phyloP scores from a whole-genome alignment of 2,113 vertebrate species.

The Felis chaus region DNA sequence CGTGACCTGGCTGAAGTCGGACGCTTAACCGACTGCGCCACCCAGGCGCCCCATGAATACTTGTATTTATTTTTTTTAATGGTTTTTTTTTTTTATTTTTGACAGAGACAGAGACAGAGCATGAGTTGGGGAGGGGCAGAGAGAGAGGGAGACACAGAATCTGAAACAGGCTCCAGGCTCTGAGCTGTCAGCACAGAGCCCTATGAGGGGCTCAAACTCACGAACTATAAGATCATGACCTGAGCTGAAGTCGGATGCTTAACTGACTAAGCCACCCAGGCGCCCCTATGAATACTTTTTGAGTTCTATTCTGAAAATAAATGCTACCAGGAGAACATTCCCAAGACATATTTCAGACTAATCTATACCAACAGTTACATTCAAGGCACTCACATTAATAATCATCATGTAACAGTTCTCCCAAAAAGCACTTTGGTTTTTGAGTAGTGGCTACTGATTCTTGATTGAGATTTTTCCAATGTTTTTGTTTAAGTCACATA shows the following conservation, averaged over 20 bases:
- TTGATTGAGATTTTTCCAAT: conserved; percentile 9
- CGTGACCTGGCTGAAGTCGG: too few species aligned
- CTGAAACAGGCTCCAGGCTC: too few species aligned
- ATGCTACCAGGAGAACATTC: neutral
- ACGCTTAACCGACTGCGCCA: too few species aligned
- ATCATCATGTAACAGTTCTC: neutral
- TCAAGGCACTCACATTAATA: neutral
- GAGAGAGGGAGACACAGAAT: too few species aligned
- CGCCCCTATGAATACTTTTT: neutral
- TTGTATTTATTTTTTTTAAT: neutral
- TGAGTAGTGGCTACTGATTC: neutral
- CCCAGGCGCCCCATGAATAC: neutral
- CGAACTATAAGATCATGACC: too few species aligned
- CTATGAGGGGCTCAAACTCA: too few species aligned
- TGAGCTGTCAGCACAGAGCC: too few species aligned
- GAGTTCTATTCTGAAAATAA: neutral
- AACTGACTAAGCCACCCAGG: too few species aligned
- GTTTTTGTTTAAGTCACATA: conserved; percentile 87
- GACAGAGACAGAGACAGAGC: too few species aligned
- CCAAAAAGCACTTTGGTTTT: conserved; percentile 35
- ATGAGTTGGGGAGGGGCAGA: too few species aligned
- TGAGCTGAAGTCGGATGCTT: too few species aligned
- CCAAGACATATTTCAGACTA: neutral
- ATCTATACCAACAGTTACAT: neutral
- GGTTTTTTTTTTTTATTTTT: too few species aligned